These are phyloP conservation scores for Pseudorasbora parva DNA, from an alignment of 2,113 vertebrate species.

Conservation along the genomic window DNA sequence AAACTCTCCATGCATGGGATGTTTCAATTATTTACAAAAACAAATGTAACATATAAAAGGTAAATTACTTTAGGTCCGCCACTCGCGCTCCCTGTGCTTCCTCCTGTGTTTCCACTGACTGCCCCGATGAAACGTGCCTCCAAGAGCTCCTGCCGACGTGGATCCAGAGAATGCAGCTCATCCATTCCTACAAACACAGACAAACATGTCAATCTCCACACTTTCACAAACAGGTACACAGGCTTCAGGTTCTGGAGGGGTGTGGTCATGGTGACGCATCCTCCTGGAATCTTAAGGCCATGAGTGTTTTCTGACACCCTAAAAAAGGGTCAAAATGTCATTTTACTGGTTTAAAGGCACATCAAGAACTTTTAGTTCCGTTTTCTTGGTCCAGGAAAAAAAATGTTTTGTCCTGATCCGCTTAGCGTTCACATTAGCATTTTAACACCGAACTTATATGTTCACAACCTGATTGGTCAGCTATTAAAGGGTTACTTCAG, in stretches of 20 bases:
- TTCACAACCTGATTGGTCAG: too few relatives aligned
- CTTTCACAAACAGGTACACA: background rate
- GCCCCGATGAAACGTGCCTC: slow-evolving; percentile 97
- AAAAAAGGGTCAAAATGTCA: background rate
- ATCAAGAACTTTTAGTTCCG: background rate
- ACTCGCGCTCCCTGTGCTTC: slow-evolving; percentile 95
- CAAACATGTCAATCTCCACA: background rate
- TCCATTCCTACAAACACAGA: slow-evolving; percentile 89
- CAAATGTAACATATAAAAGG: too few relatives aligned
- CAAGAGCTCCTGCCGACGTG: slow-evolving; percentile 95
- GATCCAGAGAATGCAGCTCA: slow-evolving; percentile 98
- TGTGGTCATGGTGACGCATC: background rate
- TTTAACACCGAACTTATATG: too few relatives aligned
- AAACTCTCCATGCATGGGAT: too few relatives aligned
- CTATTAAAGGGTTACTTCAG: too few relatives aligned
- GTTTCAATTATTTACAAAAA: too few relatives aligned
- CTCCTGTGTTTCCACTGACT: slow-evolving; percentile 92
- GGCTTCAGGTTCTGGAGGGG: background rate
- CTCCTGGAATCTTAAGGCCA: background rate
- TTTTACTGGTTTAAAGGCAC: background rate
- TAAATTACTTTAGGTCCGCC: slow-evolving; percentile 96
- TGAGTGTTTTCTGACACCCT: slow-evolving; percentile 9
- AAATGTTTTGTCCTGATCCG: too few relatives aligned
- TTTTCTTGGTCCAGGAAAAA: too few relatives aligned
- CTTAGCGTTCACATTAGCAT: too few relatives aligned